phyloP scores from a whole-genome alignment of 2,888 invertebrate genomes.

The Agrenia bidenticulata region DNA sequence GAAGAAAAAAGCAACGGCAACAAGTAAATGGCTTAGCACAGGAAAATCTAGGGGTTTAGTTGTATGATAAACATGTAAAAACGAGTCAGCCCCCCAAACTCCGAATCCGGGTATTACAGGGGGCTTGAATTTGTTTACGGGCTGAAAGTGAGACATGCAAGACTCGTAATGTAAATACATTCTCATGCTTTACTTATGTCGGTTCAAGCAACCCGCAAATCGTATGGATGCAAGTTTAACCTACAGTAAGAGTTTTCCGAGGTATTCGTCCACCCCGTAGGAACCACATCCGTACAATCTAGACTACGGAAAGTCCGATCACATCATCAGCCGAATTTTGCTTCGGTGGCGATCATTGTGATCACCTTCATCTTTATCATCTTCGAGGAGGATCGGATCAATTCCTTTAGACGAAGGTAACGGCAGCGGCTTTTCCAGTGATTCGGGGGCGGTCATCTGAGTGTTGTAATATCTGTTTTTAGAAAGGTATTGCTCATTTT shows the following conservation, averaged over 20 bases:
- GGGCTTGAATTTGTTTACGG: background rate
- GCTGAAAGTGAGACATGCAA: too few species aligned
- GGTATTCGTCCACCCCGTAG: too few species aligned
- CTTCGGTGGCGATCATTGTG: constrained; percentile 13
- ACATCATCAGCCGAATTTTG: constrained; percentile 20
- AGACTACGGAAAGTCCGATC: constrained; percentile 2
- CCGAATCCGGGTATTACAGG: constrained; percentile 2
- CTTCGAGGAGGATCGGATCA: constrained; percentile 11
- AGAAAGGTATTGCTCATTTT: constrained; percentile 34
- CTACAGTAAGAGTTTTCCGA: too few species aligned
- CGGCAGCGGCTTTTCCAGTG: constrained; percentile 5
- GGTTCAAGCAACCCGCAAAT: too few species aligned
- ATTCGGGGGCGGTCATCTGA: constrained; percentile 41
- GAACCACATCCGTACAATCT: background rate
- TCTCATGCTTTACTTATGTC: too few species aligned
- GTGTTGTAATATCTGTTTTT: constrained; percentile 44
- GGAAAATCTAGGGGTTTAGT: too few species aligned
- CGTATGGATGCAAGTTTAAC: too few species aligned
- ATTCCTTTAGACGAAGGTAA: constrained; percentile 11
- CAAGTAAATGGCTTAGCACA: too few species aligned
- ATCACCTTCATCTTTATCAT: constrained; percentile 20
- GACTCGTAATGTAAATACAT: too few species aligned
- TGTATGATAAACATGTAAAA: background rate
- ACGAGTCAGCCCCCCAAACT: background rate
- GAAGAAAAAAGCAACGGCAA: background rate